These are phyloP conservation scores for Sminthurinus signatus DNA, from an alignment of 1,140 invertebrate genomes.

Conservation along the genomic window DNA sequence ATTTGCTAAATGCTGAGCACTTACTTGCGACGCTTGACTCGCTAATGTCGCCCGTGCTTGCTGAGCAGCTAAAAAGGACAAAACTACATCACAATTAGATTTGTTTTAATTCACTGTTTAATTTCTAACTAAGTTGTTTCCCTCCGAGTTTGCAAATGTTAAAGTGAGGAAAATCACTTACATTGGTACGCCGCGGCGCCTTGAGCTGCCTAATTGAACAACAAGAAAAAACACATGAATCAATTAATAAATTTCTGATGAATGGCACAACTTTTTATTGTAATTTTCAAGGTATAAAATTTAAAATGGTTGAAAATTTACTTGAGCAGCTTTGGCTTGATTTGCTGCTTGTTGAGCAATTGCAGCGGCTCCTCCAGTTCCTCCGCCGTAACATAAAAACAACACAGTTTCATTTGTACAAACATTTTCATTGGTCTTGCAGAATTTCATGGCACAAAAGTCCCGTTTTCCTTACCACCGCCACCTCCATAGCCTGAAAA, in stretches of 20 bases:
- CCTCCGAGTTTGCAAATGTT: not conserved
- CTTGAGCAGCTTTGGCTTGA: slow-evolving; percentile 37
- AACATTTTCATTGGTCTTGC: not conserved
- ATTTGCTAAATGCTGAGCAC: not conserved
- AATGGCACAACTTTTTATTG: too few species aligned
- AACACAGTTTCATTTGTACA: slow-evolving; percentile 2
- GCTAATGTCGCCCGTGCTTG: not conserved
- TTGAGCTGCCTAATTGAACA: too few species aligned
- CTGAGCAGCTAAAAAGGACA: not conserved
- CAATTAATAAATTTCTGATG: too few species aligned
- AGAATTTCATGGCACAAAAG: not conserved
- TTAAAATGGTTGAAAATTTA: not conserved
- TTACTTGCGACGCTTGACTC: slow-evolving; percentile 6
- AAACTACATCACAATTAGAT: too few species aligned
- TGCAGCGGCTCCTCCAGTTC: slow-evolving; percentile 37
- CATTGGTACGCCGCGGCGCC: slow-evolving; percentile 36
- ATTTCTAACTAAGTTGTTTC: not conserved
- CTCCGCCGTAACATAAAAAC: slow-evolving; percentile 28
- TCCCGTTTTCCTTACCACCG: not conserved
- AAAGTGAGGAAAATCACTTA: too few species aligned
- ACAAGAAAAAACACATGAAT: too few species aligned
- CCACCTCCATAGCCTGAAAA: not conserved
- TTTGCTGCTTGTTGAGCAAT: slow-evolving; percentile 41
- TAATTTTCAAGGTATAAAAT: too few species aligned
- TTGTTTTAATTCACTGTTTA: not conserved